phyloP scores from a whole-genome alignment of 2,797 vertebrate genomes.

The Dryobates pubescens region DNA sequence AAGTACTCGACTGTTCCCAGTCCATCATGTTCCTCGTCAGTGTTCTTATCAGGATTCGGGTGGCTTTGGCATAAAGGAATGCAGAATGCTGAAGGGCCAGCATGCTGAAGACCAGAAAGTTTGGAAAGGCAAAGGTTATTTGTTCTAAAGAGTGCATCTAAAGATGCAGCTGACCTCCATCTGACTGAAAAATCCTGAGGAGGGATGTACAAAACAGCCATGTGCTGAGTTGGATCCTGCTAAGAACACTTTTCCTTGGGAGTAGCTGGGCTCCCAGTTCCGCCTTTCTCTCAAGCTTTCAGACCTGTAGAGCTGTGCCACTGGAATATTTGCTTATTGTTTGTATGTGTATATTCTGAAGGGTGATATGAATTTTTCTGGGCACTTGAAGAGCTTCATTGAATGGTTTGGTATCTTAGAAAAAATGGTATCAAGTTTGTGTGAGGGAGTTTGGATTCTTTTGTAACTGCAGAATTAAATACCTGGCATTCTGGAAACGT shows the following conservation, averaged over 20 bases:
- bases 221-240: conserved; percentile 35
- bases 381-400: conserved; percentile 41
- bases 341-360: conserved; percentile 54
- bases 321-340: conserved; percentile 32
- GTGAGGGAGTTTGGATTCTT: not conserved
- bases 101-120: not conserved
- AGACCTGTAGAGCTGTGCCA: conserved; percentile 14
- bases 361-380: conserved; percentile 58
- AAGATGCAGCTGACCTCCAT: not conserved
- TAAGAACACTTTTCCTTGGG: conserved; percentile 59
- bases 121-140: not conserved
- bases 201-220: not conserved
- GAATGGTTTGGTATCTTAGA: conserved; percentile 25
- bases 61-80: not conserved
- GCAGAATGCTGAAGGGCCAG: not conserved
- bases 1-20: conserved; percentile 55
- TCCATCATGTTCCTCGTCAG: conserved; percentile 30
- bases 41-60: conserved; percentile 48
- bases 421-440: not conserved
- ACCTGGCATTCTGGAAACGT: not conserved
- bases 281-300: not conserved
- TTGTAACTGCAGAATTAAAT: not conserved
- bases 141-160: not conserved
- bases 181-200: not conserved
- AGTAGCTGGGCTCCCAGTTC: not conserved